A percentile compares a stretch with the other conserved stretches of the same genome.
These are phyloP conservation scores for Sylvilagus bachmani DNA, from an alignment of 2,113 vertebrate species.

Conservation along the genomic window DNA sequence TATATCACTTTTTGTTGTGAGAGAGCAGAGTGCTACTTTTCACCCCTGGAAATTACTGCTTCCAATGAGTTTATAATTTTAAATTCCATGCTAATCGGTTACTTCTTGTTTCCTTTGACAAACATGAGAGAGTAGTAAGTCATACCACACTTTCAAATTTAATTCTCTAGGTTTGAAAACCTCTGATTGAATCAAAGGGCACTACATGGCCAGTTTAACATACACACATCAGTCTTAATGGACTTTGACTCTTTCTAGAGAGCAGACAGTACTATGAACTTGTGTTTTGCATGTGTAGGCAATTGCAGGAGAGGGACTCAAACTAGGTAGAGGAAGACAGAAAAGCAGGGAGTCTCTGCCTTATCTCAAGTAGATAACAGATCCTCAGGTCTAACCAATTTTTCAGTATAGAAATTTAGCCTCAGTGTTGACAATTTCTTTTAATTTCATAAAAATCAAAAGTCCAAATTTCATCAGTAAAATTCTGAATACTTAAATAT, in stretches of 20 bases:
- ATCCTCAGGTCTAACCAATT: neutral
- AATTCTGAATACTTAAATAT: neutral
- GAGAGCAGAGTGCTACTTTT: neutral
- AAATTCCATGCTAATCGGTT: neutral
- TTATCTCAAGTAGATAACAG: neutral
- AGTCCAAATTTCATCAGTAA: neutral
- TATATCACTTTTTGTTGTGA: neutral
- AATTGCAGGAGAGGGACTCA: neutral
- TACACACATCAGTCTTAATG: neutral
- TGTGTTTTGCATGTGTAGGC: neutral
- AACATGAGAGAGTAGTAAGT: neutral
- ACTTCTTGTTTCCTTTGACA: neutral
- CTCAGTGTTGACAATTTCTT: neutral
- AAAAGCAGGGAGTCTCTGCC: accelerated
- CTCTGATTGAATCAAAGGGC: neutral
- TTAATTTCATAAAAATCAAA: neutral
- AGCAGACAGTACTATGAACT: neutral
- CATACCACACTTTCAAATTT: neutral
- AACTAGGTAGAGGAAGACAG: neutral
- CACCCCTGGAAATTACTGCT: neutral
- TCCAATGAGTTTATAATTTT: neutral
- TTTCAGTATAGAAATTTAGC: neutral
- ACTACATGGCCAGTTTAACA: neutral
- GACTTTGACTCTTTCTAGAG: neutral
- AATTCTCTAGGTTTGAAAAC: conserved; percentile 8